phyloP scores from a whole-genome alignment of 2,888 invertebrate species.

The Macrosiphum euphorbiae region DNA sequence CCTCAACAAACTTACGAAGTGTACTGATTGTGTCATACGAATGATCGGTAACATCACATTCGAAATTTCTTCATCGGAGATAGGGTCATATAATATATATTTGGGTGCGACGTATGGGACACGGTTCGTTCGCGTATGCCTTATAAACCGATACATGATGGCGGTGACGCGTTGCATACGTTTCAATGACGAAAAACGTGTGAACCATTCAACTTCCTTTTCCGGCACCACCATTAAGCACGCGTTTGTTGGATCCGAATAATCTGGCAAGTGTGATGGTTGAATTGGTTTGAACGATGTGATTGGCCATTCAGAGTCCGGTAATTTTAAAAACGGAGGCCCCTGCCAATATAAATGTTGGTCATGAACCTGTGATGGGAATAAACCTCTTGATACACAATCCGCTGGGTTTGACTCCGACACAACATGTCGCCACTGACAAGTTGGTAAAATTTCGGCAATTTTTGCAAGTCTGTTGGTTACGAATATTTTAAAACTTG shows the following conservation, averaged over 20 bases:
- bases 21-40: background rate
- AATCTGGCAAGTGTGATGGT: too few relatives aligned
- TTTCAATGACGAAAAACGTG: too few relatives aligned
- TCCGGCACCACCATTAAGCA: too few relatives aligned
- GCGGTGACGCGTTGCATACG: too few relatives aligned
- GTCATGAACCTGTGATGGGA: background rate
- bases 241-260: too few relatives aligned
- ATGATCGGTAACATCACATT: background rate
- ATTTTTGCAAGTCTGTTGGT: slow-evolving; percentile 67
- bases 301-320: background rate
- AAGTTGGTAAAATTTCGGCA: slow-evolving; percentile 58
- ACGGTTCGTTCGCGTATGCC: too few relatives aligned
- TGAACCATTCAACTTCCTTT: too few relatives aligned
- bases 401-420: background rate
- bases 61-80: background rate
- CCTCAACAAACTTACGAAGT: background rate
- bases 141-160: too few relatives aligned
- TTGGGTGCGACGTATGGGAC: too few relatives aligned
- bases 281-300: too few relatives aligned
- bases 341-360: background rate
- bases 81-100: too few relatives aligned
- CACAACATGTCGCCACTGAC: slow-evolving; percentile 65
- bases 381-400: background rate
- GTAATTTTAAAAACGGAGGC: background rate
- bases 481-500: slow-evolving; percentile 67